Conservation (phyloP, 1,140 invertebrate species). For the Linepithema humile region DNA sequence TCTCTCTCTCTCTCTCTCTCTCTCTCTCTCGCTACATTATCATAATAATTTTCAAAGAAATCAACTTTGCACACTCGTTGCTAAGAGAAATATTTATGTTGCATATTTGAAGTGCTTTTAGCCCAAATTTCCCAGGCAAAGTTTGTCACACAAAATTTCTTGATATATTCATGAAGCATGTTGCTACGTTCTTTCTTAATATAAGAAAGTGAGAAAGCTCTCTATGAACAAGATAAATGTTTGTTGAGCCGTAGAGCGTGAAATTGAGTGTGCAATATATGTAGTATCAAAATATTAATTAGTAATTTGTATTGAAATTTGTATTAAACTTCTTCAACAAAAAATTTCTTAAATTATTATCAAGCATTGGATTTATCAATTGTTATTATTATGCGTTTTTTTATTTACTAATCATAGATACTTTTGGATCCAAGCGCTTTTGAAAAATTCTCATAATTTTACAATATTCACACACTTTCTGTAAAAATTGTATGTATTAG, state of each 20-base stretch:
- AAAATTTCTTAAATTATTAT: background rate
- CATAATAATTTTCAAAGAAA: background rate
- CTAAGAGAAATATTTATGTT: background rate
- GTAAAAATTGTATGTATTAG: background rate
- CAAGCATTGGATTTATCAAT: too few species aligned
- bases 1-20: too few species aligned
- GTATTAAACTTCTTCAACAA: background rate
- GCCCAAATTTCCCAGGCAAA: background rate
- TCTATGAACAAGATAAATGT: background rate
- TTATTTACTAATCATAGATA: background rate
- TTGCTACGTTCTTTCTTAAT: background rate
- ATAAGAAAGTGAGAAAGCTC: background rate
- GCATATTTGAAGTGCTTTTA: background rate
- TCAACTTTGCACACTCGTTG: background rate
- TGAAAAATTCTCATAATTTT: background rate
- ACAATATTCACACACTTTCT: background rate
- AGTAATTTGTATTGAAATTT: background rate
- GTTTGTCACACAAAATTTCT: background rate
- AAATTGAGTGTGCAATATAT: background rate
- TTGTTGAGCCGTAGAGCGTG: too few species aligned
- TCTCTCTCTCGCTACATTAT: background rate
- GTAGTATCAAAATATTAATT: background rate
- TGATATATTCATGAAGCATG: conserved; percentile 1
- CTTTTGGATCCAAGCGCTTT: background rate
- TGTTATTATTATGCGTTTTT: background rate